Evolutionary conservation across 2,888 invertebrate species (phyloP).

Genomic region (Cyrtodaria siliqua): DNA sequence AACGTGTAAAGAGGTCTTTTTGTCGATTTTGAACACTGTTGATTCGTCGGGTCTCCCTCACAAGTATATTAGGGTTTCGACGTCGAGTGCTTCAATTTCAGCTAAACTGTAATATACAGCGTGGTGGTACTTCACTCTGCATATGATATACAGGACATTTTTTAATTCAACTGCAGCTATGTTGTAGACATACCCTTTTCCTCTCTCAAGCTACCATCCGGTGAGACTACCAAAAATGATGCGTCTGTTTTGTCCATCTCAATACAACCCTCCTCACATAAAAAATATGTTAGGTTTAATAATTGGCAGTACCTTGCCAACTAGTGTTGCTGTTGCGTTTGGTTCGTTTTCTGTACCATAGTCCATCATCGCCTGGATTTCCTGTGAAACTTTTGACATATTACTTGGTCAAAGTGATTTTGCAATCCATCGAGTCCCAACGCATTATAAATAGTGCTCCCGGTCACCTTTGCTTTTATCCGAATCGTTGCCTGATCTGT

Average conservation of each 20-base stretch:
- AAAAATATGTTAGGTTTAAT: neutral
- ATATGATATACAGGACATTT: constrained; percentile 21
- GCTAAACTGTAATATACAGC: constrained; percentile 12
- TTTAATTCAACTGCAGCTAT: constrained; percentile 18
- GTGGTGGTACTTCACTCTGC: neutral
- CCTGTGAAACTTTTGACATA: too few species aligned
- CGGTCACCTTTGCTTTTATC: constrained; percentile 16
- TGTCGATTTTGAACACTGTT: too few species aligned
- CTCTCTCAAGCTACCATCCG: constrained; percentile 16
- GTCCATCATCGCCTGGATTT: neutral
- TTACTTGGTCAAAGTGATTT: constrained; percentile 16
- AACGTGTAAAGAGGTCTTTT: too few species aligned
- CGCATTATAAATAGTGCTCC: constrained; percentile 9
- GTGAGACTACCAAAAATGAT: constrained; percentile 22
- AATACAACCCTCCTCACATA: constrained; percentile 15
- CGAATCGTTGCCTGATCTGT: too few species aligned
- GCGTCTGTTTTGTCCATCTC: constrained; percentile 6
- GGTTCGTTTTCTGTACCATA: constrained; percentile 14
- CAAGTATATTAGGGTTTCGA: constrained; percentile 3
- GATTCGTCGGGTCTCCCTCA: too few species aligned
- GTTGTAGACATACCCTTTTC: neutral
- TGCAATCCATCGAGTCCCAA: constrained; percentile 13
- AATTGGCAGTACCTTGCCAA: neutral
- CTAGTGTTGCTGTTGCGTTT: constrained; percentile 10
- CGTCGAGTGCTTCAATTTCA: constrained; percentile 27